Evolutionary conservation across 2,888 invertebrate species (phyloP), one percentile per base, ranked within the genome.

Genomic region (Campoplex capitator): DNA sequence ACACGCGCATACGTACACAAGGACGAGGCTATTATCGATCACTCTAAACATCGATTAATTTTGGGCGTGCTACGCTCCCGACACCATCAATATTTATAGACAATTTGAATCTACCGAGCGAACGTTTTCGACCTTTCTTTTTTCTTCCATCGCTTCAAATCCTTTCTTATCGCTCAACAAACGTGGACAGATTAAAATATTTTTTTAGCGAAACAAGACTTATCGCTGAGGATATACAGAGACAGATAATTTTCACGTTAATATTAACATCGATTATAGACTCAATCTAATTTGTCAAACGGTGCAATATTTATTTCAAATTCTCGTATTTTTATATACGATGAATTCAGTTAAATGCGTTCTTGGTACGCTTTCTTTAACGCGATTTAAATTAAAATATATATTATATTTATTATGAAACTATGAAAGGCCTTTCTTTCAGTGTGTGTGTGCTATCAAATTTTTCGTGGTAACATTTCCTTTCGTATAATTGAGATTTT

Each of bases 301-400:
- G 67, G 54, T 68, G 76, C 51, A 38, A 77, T 67, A 56, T 23
- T 78, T 48, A 56, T 78, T 81, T 75, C 45, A 35, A 70, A 68
- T 62, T 62, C 32, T 62, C 62, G 62, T 62, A 32, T 54, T 81
- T 81, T 81, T 84, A 86, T 87, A 70, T 83, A 87, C 82, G 77
- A 87, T 84, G 48, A 87, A 84, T 42, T 23, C 0, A 23, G 74
- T 87, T 87, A 87, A 87, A 87, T 87, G 87, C 87, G 81, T 84
- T 87, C 84, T 82, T 84, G 87, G 87, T 87, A 84, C 87, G 87
- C 84, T 80, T 58, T 48, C 42, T 16, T 9, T 71, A 35, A 65
- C 70, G 74, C 65, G 65, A 87, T 84, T 75, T 62, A 56, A 83
- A 80, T 67, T 38, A 71, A 71, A 7, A 76, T 38, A 79, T 74